phyloP scores from a whole-genome alignment of 2,797 vertebrate species.

The Hemitrygon akajei region DNA sequence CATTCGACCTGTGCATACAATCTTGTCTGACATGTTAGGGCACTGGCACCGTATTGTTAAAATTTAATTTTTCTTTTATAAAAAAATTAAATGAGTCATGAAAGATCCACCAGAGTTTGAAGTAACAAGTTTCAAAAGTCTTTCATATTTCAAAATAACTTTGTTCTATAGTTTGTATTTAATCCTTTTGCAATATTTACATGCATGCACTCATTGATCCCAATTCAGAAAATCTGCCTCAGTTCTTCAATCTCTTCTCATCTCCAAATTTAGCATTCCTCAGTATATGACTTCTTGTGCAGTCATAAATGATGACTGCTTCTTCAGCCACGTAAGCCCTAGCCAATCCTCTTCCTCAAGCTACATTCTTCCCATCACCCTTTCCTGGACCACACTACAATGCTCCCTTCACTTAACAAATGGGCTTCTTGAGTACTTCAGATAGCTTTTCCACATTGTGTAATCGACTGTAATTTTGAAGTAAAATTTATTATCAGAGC shows the following conservation, averaged over 20 bases:
- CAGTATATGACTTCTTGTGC: not conserved
- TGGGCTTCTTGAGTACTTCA: not conserved
- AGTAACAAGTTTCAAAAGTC: not conserved
- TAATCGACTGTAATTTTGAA: not conserved
- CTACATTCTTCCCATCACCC: not conserved
- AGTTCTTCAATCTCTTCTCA: not conserved
- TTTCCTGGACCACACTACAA: not conserved
- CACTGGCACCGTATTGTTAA: not conserved
- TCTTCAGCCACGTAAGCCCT: not conserved
- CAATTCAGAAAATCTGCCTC: not conserved
- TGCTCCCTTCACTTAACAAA: no score
- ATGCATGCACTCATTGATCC: not conserved
- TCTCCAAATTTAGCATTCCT: not conserved
- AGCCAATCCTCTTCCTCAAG: not conserved
- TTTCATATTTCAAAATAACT: not conserved
- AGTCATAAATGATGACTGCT: not conserved
- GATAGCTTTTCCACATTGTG: not conserved
- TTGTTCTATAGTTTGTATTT: not conserved
- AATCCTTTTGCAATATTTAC: not conserved
- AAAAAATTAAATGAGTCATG: not conserved
- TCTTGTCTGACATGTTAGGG: not conserved
- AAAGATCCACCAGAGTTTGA: not conserved
- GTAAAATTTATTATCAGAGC: not conserved
- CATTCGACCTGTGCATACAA: not conserved
- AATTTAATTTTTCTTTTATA: not conserved